phyloP scores from a whole-genome alignment of 2,113 vertebrate species.

The Naja naja region DNA sequence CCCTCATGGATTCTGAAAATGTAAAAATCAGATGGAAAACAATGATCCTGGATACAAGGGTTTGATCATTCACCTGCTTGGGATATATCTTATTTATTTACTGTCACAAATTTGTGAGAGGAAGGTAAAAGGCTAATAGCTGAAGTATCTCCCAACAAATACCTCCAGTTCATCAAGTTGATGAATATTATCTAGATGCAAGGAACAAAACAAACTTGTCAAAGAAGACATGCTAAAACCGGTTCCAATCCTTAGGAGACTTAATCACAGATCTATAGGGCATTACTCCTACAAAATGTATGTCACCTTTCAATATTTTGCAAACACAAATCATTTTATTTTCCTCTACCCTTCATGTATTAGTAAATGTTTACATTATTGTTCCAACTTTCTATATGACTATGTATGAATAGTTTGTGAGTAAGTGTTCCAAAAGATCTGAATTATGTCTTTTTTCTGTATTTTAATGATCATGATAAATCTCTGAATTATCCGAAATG shows the following conservation, averaged over 20 bases:
- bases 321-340: slow-evolving; percentile 19
- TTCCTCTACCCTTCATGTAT: background rate
- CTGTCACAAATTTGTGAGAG: slow-evolving; percentile 40
- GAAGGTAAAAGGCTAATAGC: slow-evolving; percentile 8
- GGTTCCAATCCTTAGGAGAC: slow-evolving; percentile 31
- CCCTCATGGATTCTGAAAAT: slow-evolving; percentile 45
- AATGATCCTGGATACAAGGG: slow-evolving; percentile 38
- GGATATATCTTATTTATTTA: slow-evolving; percentile 50
- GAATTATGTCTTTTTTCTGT: slow-evolving; percentile 3
- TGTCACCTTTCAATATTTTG: slow-evolving; percentile 12
- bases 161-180: slow-evolving; percentile 58
- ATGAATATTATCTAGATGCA: slow-evolving; percentile 42
- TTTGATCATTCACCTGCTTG: slow-evolving; percentile 45
- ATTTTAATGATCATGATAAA: background rate
- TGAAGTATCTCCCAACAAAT: slow-evolving; percentile 50
- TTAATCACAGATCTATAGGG: slow-evolving; percentile 7
- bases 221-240: background rate
- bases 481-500: background rate
- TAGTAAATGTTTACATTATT: slow-evolving; percentile 12
- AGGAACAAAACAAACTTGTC: background rate
- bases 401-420: background rate
- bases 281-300: background rate
- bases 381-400: background rate
- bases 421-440: slow-evolving; percentile 25
- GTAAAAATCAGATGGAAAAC: slow-evolving; percentile 58